Conservation (phyloP, 2,888 invertebrate genomes). For the Xanthia togata region DNA sequence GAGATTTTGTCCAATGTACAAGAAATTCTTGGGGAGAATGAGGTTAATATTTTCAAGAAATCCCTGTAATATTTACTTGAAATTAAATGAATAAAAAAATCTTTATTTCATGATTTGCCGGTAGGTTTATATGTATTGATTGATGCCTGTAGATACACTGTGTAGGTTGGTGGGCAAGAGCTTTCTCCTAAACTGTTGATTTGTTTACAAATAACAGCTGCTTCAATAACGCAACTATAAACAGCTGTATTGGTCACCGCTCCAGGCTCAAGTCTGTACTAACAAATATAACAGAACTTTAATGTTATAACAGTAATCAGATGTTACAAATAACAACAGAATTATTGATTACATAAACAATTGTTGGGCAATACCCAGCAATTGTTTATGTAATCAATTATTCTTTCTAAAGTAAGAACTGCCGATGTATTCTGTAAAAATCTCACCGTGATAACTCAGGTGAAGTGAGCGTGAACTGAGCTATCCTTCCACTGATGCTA, state of each 20-base stretch:
- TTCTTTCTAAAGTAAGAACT: too few relatives aligned
- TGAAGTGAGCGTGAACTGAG: too few relatives aligned
- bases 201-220: slow-evolving; percentile 34
- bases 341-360: not conserved
- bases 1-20: not conserved
- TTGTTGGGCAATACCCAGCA: too few relatives aligned
- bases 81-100: too few relatives aligned
- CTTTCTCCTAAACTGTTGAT: not conserved
- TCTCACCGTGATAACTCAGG: too few relatives aligned
- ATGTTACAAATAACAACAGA: slow-evolving; percentile 7
- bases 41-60: too few relatives aligned
- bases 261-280: slow-evolving; percentile 2
- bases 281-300: slow-evolving; percentile 26
- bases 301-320: slow-evolving; percentile 10
- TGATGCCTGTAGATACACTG: not conserved
- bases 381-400: too few relatives aligned
- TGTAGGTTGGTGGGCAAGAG: not conserved
- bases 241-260: not conserved
- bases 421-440: too few relatives aligned
- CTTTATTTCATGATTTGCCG: not conserved
- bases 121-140: not conserved
- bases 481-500: too few relatives aligned
- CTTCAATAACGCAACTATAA: not conserved
- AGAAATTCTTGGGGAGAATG: too few relatives aligned
- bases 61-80: too few relatives aligned